A percentile compares a stretch with the other conserved stretches of the same genome.
These are phyloP conservation scores for Popillia japonica DNA, from an alignment of 1,140 invertebrate species.

Conservation along the genomic window DNA sequence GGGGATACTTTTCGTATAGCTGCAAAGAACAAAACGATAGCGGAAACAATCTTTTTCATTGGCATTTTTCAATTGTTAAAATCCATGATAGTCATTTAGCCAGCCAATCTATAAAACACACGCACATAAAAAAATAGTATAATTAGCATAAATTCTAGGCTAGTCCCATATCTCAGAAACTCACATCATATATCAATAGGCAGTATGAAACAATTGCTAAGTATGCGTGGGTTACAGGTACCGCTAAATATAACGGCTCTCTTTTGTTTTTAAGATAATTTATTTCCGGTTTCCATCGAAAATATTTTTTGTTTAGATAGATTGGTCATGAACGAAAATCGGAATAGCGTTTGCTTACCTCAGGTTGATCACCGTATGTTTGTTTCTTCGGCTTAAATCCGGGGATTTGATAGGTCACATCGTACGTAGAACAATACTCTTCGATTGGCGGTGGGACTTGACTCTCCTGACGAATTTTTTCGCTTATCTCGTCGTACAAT, in stretches of 20 bases:
- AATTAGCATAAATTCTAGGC: too few species aligned
- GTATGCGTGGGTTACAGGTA: too few species aligned
- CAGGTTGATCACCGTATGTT: constrained; percentile 36
- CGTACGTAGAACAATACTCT: constrained; percentile 46
- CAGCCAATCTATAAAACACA: neutral
- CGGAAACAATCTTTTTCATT: neutral
- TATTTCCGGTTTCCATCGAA: too few species aligned
- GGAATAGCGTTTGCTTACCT: constrained; percentile 33
- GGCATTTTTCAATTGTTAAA: too few species aligned
- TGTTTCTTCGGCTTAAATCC: constrained; percentile 38
- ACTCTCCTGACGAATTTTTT: constrained; percentile 40
- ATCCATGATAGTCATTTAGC: neutral
- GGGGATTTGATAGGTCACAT: constrained; percentile 41
- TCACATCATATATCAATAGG: too few species aligned
- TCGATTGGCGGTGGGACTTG: constrained; percentile 42
- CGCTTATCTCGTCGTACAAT: constrained; percentile 41
- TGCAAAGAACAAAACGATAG: constrained; percentile 37
- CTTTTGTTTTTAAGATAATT: neutral
- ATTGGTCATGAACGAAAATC: too few species aligned
- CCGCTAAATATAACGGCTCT: too few species aligned
- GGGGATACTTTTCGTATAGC: constrained; percentile 47
- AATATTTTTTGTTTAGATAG: too few species aligned
- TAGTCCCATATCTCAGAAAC: too few species aligned
- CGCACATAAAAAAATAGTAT: too few species aligned
- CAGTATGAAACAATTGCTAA: too few species aligned